These are phyloP conservation scores for Phragmatobia fuliginosa DNA, from an alignment of 2,888 invertebrate species.

Conservation along the genomic window DNA sequence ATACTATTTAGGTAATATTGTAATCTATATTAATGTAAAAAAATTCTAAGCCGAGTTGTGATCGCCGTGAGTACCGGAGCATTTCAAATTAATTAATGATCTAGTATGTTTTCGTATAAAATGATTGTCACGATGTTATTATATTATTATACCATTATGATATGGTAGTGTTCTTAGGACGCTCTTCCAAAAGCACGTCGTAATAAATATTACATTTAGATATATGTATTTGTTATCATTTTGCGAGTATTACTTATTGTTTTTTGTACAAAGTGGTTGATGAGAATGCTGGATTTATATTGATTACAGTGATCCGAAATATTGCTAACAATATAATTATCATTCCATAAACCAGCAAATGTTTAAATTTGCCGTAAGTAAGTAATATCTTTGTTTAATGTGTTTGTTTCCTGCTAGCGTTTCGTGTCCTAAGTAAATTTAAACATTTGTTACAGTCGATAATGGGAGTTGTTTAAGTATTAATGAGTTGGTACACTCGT, in stretches of 20 bases:
- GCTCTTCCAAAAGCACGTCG: slow-evolving; percentile 73
- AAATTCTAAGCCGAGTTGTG: slow-evolving; percentile 39
- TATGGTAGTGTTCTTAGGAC: slow-evolving; percentile 76
- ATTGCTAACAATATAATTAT: slow-evolving; percentile 55
- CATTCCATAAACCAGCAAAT: slow-evolving; percentile 51
- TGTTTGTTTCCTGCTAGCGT: slow-evolving; percentile 23
- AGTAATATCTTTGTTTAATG: slow-evolving; percentile 32
- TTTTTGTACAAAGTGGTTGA: slow-evolving; percentile 55
- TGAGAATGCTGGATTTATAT: slow-evolving; percentile 59
- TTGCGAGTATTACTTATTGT: slow-evolving; percentile 63
- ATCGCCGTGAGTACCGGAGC: slow-evolving; percentile 72
- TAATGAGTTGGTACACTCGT: slow-evolving; percentile 59
- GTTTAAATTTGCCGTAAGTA: slow-evolving; percentile 44
- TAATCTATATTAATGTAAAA: slow-evolving; percentile 44
- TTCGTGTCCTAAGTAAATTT: slow-evolving; percentile 36
- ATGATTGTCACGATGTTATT: slow-evolving; percentile 63
- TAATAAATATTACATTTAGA: slow-evolving; percentile 52
- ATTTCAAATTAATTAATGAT: slow-evolving; percentile 53
- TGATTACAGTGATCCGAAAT: slow-evolving; percentile 45
- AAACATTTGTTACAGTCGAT: slow-evolving; percentile 32
- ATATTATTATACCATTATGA: slow-evolving; percentile 64
- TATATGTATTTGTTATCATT: slow-evolving; percentile 39
- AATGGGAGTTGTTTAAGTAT: slow-evolving; percentile 41
- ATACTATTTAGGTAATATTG: slow-evolving; percentile 62
- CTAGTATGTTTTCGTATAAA: slow-evolving; percentile 60